Base-by-base conservation (phyloP, 2,888 invertebrate species). In the Eilema caniola region DNA sequence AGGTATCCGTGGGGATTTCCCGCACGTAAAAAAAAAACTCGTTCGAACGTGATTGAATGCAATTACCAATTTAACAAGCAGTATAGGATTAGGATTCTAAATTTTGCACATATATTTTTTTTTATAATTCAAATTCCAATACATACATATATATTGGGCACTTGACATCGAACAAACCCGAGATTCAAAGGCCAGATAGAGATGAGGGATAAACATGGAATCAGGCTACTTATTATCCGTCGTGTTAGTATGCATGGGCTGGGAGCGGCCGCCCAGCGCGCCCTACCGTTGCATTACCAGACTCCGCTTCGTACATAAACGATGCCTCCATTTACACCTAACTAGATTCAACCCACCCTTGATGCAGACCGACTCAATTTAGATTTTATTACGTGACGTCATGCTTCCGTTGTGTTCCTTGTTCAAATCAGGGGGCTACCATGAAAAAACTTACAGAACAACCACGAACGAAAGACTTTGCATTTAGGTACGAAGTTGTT, bases 231-330 rank as follows among this genome's bases (percentile, higher is more conserved):
- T 94, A 94, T 94, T 93, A 94, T 90, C 85, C 75, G 73, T 70
- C 89, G 91, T 84, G 91, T 95, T 94, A 94, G 94, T 95, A 95
- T 95, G 94, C 95, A 95, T 95, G 93, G 94, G 90, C 90, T 93
- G 95, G 95, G 95, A 93, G 72, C 77, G 79, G 74, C 86, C 90
- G 87, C 86, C 87, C 86, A 80, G 80, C 72, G 83, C 83, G 88
- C 89, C 89, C 89, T 89, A 81, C 77, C 82, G 73, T 84, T 86
- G 88, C 88, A 91, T 90, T 88, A 91, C 90, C 82, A 83, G 79
- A 78, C 72, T 67, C 80, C 76, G 80, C 88, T 85, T 84, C 88
- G 88, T 87, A 90, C 92, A 89, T 89, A 93, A 92, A 90, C 90
- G 90, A 86, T 83, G 85, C 84, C 85, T 89, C 89, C 86, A 90